Evolutionary conservation across 2,113 vertebrate species (phyloP).

Genomic region (Peucedramus taeniatus): DNA sequence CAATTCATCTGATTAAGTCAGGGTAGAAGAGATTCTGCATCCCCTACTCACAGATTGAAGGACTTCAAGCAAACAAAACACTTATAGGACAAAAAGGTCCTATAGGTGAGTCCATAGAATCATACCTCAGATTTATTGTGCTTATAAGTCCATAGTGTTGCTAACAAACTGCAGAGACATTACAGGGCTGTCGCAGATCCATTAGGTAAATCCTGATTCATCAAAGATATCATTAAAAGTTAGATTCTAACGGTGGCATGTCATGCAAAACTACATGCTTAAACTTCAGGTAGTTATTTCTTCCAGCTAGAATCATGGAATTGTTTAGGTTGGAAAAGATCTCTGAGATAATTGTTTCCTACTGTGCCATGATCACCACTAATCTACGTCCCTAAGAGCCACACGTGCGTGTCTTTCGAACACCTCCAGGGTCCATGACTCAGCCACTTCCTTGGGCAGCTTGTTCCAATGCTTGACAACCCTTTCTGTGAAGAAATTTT

Average conservation of each 20-base stretch:
- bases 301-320: neutral
- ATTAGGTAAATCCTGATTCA: neutral
- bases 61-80: neutral
- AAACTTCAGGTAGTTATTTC: neutral
- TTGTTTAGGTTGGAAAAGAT: neutral
- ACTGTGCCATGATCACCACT: neutral
- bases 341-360: neutral
- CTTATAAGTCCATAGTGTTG: neutral
- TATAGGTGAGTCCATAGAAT: neutral
- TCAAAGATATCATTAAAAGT: neutral
- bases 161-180: neutral
- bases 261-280: neutral
- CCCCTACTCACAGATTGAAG: neutral
- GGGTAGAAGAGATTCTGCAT: neutral
- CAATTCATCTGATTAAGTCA: neutral
- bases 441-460: neutral
- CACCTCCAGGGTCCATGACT: neutral
- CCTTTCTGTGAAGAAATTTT: neutral
- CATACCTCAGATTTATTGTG: neutral
- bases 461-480: neutral
- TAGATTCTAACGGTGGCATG: neutral
- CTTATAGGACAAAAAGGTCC: too few species aligned
- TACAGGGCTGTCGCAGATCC: neutral
- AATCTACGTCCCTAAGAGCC: neutral
- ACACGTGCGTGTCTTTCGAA: neutral